Percentiles rank a stretch among this genome's conserved stretches.
These are phyloP conservation scores for Cistogaster globosa DNA, from an alignment of 2,888 invertebrate species.

Conservation along the genomic window DNA sequence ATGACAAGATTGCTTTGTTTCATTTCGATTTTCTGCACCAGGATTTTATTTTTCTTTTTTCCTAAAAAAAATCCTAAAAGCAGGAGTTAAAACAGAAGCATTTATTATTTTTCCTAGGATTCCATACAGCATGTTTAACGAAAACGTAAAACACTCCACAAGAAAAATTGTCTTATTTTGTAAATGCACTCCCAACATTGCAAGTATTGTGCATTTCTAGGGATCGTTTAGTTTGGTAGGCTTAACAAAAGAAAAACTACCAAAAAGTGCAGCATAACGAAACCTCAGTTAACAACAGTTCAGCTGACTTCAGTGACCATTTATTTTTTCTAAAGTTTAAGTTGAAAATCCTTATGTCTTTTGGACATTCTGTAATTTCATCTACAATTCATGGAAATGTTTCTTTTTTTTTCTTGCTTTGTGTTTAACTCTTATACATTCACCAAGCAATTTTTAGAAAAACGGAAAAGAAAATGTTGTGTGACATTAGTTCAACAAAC, in stretches of 20 bases:
- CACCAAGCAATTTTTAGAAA: slow-evolving; percentile 31
- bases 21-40: slow-evolving; percentile 61
- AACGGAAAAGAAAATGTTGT: slow-evolving; percentile 61
- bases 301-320: slow-evolving; percentile 39
- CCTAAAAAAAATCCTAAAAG: slow-evolving; percentile 6
- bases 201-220: slow-evolving; percentile 58
- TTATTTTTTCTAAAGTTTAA: slow-evolving; percentile 42
- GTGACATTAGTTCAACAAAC: slow-evolving; percentile 56
- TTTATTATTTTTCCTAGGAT: neutral
- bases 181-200: slow-evolving; percentile 53
- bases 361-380: slow-evolving; percentile 77
- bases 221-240: slow-evolving; percentile 34
- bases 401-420: neutral
- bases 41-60: slow-evolving; percentile 43
- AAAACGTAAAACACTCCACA: slow-evolving; percentile 9
- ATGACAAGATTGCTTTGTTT: slow-evolving; percentile 70
- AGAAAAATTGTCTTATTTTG: slow-evolving; percentile 50
- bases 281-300: slow-evolving; percentile 50
- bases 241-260: slow-evolving; percentile 49
- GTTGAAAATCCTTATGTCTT: slow-evolving; percentile 65
- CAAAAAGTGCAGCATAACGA: slow-evolving; percentile 26
- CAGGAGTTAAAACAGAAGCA: neutral
- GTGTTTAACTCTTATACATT: neutral
- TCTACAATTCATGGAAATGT: slow-evolving; percentile 80
- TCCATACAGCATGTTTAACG: neutral